A percentile compares a stretch with the other conserved stretches of the same genome.
Conservation (phyloP, 1,140 invertebrate genomes). For the Helicoverpa armigera region DNA sequence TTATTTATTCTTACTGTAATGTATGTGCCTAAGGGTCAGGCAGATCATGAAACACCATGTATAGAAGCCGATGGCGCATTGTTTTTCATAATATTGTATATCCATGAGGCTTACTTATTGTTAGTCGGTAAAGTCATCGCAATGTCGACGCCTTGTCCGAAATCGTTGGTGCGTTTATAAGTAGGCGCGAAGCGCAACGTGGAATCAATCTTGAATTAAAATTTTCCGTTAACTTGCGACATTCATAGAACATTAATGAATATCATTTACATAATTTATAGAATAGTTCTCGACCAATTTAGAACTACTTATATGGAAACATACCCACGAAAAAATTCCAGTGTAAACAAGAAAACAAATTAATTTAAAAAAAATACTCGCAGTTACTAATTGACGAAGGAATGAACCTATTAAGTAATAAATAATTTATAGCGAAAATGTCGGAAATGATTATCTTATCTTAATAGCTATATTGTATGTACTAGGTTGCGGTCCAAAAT, state of each 20-base stretch:
- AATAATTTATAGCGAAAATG: conserved; percentile 3
- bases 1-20: conserved; percentile 41
- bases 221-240: not conserved
- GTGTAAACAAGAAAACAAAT: not conserved
- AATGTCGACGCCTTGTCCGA: conserved; percentile 5
- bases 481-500: not conserved
- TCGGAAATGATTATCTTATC: not conserved
- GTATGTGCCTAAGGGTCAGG: conserved; percentile 20
- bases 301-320: conserved; percentile 16
- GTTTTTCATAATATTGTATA: conserved; percentile 25
- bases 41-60: conserved; percentile 28
- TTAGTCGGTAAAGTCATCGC: not conserved
- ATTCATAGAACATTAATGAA: not conserved
- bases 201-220: conserved; percentile 2
- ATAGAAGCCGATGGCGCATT: conserved; percentile 4
- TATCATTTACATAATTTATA: conserved; percentile 2
- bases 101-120: conserved; percentile 19
- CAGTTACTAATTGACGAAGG: not conserved
- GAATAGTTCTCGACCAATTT: not conserved
- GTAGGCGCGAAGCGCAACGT: not conserved
- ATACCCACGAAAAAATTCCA: conserved; percentile 16
- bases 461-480: not conserved
- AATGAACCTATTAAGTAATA: conserved; percentile 1
- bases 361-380: not conserved
- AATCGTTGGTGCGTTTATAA: conserved; percentile 28